Evolutionary conservation across 2,888 invertebrate genomes (phyloP).

Genomic region (Agrilus biguttatus): DNA sequence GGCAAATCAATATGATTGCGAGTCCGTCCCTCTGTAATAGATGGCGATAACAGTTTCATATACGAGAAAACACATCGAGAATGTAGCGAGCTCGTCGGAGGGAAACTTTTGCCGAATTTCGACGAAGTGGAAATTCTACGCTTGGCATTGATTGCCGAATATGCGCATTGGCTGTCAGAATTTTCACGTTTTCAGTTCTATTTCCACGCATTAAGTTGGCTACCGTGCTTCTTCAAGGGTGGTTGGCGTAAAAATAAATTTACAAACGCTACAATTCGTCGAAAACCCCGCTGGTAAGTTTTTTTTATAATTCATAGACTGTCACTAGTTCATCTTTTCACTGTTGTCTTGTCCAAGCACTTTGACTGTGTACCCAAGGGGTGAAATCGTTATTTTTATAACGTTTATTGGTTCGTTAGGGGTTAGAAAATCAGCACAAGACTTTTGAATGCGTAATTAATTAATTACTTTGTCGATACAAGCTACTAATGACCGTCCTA

Average conservation of each 20-base stretch:
- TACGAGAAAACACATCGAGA: constrained; percentile 15
- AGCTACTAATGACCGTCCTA: too few relatives aligned
- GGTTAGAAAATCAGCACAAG: constrained; percentile 3
- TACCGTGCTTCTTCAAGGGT: constrained; percentile 32
- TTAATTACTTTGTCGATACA: too few relatives aligned
- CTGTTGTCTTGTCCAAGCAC: too few relatives aligned
- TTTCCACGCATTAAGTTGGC: constrained; percentile 33
- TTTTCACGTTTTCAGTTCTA: constrained; percentile 31
- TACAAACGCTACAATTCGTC: constrained; percentile 16
- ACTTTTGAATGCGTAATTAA: too few relatives aligned
- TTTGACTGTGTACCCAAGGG: too few relatives aligned
- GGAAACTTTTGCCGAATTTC: constrained; percentile 5
- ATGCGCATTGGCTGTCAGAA: constrained; percentile 24
- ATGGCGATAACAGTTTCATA: constrained; percentile 18
- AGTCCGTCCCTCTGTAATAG: constrained; percentile 10
- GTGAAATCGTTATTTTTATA: too few relatives aligned
- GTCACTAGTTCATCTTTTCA: too few relatives aligned
- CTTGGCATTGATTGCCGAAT: constrained; percentile 17
- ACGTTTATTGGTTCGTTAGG: constrained; percentile 5
- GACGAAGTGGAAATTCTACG: constrained; percentile 12
- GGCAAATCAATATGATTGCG: constrained; percentile 26
- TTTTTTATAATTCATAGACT: constrained; percentile 2
- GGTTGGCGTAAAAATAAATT: constrained; percentile 25
- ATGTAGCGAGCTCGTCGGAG: constrained; percentile 6
- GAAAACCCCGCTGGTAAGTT: constrained; percentile 15